Evolutionary conservation across 2,888 invertebrate species (phyloP).

Genomic region (Amphipyra berbera): DNA sequence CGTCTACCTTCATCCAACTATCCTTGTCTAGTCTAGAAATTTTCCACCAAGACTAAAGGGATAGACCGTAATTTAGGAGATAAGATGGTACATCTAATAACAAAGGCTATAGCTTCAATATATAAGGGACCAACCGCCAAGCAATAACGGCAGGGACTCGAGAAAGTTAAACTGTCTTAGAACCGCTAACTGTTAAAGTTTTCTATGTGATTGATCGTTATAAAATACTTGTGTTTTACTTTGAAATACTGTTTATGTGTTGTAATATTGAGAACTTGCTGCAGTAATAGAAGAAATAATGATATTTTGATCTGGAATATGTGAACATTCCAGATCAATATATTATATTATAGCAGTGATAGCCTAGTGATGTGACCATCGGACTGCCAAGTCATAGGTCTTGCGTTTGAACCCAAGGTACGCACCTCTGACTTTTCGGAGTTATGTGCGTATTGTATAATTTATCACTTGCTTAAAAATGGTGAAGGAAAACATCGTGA

Average conservation of each 20-base stretch:
- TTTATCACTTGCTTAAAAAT: too few relatives aligned
- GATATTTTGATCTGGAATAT: too few relatives aligned
- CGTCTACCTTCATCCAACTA: constrained; percentile 23
- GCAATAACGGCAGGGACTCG: constrained; percentile 27
- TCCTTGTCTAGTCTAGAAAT: constrained; percentile 26
- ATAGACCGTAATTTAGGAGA: constrained; percentile 49
- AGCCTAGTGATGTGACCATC: too few relatives aligned
- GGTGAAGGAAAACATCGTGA: too few relatives aligned
- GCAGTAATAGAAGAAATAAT: too few relatives aligned
- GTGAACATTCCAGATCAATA: too few relatives aligned
- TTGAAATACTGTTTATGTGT: not conserved
- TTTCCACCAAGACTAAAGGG: constrained; percentile 3
- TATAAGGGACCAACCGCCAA: constrained; percentile 35
- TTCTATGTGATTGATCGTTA: constrained; percentile 34
- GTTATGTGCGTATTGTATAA: too few relatives aligned
- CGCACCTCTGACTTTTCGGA: too few relatives aligned
- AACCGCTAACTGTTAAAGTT: constrained; percentile 42
- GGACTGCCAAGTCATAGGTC: too few relatives aligned
- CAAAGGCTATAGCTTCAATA: constrained; percentile 28
- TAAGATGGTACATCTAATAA: constrained; percentile 42
- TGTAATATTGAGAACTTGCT: too few relatives aligned
- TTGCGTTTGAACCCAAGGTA: too few relatives aligned
- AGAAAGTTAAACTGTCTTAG: constrained; percentile 37
- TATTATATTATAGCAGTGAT: too few relatives aligned
- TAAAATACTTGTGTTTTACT: constrained; percentile 32